phyloP scores from a whole-genome alignment of 2,888 invertebrate genomes.

The Ophion slaviceki region DNA sequence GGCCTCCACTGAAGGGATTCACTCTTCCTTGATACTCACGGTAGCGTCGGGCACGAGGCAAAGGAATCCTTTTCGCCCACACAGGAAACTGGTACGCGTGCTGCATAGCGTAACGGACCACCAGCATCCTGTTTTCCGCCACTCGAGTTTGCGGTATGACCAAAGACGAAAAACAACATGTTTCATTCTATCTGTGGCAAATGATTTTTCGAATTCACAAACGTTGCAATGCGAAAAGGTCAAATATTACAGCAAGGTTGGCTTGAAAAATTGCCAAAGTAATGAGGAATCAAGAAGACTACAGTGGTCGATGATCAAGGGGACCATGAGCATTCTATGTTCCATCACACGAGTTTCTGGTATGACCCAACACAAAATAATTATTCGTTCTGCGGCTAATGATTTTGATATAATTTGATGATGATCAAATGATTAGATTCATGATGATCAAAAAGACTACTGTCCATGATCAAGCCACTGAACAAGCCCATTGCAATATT shows the following conservation, averaged over 20 bases:
- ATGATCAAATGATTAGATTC: too few relatives aligned
- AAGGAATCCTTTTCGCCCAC: slow-evolving; percentile 49
- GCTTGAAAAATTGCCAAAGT: too few relatives aligned
- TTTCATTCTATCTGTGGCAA: too few relatives aligned
- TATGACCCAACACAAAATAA: not conserved
- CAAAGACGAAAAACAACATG: not conserved
- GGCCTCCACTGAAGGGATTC: slow-evolving; percentile 26
- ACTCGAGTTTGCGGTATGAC: too few relatives aligned
- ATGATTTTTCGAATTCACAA: too few relatives aligned
- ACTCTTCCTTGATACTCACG: not conserved
- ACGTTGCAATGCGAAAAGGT: too few relatives aligned
- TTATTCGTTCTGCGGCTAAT: too few relatives aligned
- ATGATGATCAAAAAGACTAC: too few relatives aligned
- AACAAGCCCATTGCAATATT: not conserved
- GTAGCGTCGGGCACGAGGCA: slow-evolving; percentile 23
- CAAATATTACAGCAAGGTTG: too few relatives aligned
- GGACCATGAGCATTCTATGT: slow-evolving; percentile 49
- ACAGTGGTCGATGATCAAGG: not conserved
- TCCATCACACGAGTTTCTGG: slow-evolving; percentile 53
- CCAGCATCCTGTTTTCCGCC: slow-evolving; percentile 52
- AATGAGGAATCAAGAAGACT: too few relatives aligned
- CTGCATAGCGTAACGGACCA: slow-evolving; percentile 10
- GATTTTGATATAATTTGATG: too few relatives aligned
- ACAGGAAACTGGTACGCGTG: slow-evolving; percentile 15
- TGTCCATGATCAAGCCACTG: too few relatives aligned